Evolutionary conservation across 1,140 invertebrate genomes (phyloP), one percentile per base, ranked within the genome.

Genomic region (Bombus haemorrhoidalis): DNA sequence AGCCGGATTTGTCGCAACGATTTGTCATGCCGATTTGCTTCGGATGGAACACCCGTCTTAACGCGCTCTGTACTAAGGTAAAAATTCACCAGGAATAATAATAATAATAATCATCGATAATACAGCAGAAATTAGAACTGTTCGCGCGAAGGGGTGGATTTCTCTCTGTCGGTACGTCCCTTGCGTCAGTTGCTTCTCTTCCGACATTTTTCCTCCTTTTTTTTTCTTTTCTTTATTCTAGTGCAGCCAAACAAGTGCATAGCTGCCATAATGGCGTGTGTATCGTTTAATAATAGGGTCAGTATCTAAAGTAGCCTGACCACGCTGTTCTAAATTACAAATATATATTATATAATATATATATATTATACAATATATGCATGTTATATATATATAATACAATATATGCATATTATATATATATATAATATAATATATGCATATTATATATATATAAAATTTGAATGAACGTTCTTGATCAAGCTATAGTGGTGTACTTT

Each of bases 291-390:
- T 81, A 81, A 81, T 80, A 85, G 10, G 69, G 69, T 81, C 79
- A 22, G 59, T 76, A 80, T 43, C 59, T 69, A 77, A 59, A 64
- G 78, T 78, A 87, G 64, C 76, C 75, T 73, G 79, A 59, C 69
- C 62, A 47, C 83, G 71, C 64, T 89, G 71, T 86, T 87, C 90
- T 92, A 91, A 91, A 91, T 91, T 92, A 89, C 87, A 91, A 89
- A 91, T 87, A 91, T 90, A 89, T 90, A 75, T 75, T 77, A 85
- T 73, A 81, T 69, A 34, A 83, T 76, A 62, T 77, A 62, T n/a
- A n/a, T n/a, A n/a, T n/a, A n/a, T n/a, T n/a, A n/a, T 86, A n/a
- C 12, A n/a, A 71, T 75, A 82, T 68, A 64, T 78, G n/a, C n/a
- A n/a, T n/a, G n/a, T n/a, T n/a, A 6, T 32, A 32, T 64, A 64